phyloP scores from a whole-genome alignment of 2,797 vertebrate species.

The Peromyscus nudipes region DNA sequence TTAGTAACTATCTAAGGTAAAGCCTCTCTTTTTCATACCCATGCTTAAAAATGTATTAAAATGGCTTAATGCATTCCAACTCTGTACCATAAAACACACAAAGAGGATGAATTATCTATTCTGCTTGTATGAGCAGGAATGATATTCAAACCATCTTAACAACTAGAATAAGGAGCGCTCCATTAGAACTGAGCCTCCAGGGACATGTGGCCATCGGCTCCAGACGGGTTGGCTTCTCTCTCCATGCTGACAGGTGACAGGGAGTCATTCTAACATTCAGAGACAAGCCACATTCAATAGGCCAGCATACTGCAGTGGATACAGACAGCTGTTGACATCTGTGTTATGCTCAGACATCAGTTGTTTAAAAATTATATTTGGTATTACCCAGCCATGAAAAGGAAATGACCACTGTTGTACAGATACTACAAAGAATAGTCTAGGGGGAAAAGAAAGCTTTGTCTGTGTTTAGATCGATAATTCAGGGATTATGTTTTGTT shows the following conservation, averaged over 20 bases:
- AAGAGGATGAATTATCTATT: background rate
- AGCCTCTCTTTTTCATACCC: background rate
- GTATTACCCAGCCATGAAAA: background rate
- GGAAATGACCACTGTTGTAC: background rate
- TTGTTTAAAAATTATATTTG: background rate
- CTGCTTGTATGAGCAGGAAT: background rate
- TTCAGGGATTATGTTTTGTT: constrained; percentile 15
- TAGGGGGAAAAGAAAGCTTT: background rate
- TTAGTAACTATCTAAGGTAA: constrained; percentile 26
- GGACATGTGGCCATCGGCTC: background rate
- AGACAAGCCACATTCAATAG: background rate
- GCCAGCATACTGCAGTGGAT: background rate
- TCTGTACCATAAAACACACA: background rate
- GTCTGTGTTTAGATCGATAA: background rate
- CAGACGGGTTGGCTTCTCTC: background rate
- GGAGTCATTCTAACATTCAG: background rate
- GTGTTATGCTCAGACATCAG: background rate
- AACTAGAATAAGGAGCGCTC: background rate
- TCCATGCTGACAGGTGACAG: background rate
- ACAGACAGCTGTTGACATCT: background rate
- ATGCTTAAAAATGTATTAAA: background rate
- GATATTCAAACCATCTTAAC: background rate
- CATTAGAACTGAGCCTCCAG: background rate
- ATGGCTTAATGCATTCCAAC: background rate
- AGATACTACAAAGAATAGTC: background rate